These are phyloP conservation scores for Heliothis virescens DNA, from an alignment of 1,140 invertebrate species.

Conservation along the genomic window DNA sequence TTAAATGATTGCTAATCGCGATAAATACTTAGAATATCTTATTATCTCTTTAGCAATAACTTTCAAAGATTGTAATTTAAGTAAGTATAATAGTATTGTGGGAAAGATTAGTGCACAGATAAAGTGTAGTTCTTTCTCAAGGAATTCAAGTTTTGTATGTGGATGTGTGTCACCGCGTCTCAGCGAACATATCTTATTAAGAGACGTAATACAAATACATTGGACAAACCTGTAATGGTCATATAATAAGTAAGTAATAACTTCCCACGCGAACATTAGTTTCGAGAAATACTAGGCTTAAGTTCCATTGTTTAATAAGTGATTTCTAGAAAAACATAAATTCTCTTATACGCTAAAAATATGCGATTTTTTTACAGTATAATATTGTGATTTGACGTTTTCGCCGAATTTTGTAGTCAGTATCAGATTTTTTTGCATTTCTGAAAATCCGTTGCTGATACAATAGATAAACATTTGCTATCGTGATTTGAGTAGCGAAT, in stretches of 20 bases:
- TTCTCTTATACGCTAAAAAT: no score
- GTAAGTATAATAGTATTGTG: conserved; percentile 13
- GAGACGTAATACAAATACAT: neutral
- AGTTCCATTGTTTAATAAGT: neutral
- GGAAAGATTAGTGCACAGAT: conserved; percentile 10
- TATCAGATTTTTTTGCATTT: neutral
- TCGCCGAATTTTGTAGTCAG: neutral
- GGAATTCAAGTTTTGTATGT: conserved; percentile 11
- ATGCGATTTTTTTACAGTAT: no score
- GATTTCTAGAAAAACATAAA: neutral
- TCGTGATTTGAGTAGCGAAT: neutral
- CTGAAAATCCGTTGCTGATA: neutral
- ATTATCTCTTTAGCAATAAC: no score
- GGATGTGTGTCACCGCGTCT: conserved; percentile 15
- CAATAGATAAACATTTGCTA: neutral
- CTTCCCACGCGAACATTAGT: conserved; percentile 32
- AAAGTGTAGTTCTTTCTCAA: conserved; percentile 21
- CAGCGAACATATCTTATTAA: conserved; percentile 9
- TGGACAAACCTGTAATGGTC: neutral
- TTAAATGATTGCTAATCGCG: no score
- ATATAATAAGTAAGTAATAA: neutral
- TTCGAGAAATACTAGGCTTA: conserved; percentile 24
- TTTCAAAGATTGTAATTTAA: neutral
- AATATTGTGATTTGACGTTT: no score
- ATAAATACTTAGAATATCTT: no score